Conservation (phyloP, 2,113 vertebrate species). For the Limnothrissa miodon region DNA sequence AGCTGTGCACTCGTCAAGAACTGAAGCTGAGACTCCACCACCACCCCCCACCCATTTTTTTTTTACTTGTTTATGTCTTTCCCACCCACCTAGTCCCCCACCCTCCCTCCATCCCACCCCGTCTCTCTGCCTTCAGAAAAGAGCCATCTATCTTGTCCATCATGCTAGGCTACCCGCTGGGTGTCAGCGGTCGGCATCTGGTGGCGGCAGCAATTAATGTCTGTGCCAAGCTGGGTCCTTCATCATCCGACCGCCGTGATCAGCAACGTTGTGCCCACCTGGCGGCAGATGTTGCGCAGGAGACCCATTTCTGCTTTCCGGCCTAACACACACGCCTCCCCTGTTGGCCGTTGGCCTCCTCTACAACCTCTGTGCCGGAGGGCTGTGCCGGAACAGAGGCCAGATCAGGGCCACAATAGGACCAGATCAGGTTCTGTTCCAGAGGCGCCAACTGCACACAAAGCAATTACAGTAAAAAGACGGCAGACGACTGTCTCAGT, state of each 20-base stretch:
- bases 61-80: neutral
- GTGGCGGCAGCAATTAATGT: conserved; percentile 62
- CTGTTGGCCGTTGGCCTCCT: conserved; percentile 58
- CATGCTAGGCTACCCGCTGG: conserved; percentile 46
- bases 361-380: neutral
- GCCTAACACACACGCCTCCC: conserved; percentile 58
- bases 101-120: neutral
- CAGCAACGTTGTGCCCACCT: conserved; percentile 56
- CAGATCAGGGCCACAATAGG: neutral
- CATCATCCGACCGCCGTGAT: conserved; percentile 66
- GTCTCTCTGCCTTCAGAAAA: conserved; percentile 42
- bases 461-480: neutral
- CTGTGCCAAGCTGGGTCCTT: conserved; percentile 54
- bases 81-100: neutral
- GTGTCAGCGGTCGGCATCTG: conserved; percentile 58
- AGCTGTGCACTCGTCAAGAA: neutral
- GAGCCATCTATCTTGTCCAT: conserved; percentile 53
- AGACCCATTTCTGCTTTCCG: conserved; percentile 60
- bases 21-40: neutral
- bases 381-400: neutral
- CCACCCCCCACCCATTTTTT: no score
- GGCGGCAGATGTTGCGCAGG: conserved; percentile 62
- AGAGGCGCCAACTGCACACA: neutral
- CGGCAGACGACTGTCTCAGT: neutral
- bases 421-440: neutral